Conservation (phyloP, 53 echinoderm and acorn worm genomes). For the Henricia sp. region DNA sequence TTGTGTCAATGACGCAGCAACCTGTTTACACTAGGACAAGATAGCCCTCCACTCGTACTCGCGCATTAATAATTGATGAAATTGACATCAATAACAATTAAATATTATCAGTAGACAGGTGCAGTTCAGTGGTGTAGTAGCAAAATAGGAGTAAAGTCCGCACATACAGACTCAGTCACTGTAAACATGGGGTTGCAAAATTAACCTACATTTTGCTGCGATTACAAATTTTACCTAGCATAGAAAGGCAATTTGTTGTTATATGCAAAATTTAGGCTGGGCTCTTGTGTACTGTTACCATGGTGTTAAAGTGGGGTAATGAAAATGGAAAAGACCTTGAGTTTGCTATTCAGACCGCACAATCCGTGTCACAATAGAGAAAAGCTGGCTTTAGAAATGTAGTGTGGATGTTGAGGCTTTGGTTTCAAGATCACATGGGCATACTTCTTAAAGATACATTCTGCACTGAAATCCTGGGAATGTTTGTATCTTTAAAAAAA, state of each 20-base stretch:
- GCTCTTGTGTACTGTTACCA: conserved; percentile 25
- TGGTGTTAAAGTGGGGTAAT: conserved; percentile 19
- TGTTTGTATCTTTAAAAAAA: no score
- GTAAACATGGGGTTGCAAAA: no score
- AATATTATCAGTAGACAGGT: neutral
- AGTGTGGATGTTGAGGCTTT: neutral
- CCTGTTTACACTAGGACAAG: neutral
- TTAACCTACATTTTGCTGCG: no score
- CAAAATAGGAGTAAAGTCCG: neutral
- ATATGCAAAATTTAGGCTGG: neutral
- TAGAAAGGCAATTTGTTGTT: neutral
- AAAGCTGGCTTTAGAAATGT: conserved; percentile 8
- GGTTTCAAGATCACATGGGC: neutral
- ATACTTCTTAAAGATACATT: no score
- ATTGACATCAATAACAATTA: neutral
- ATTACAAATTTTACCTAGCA: no score
- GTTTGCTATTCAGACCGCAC: no score
- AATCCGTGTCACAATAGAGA: no score
- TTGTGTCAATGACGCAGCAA: neutral
- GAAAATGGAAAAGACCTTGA: no score
- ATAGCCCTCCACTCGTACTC: neutral
- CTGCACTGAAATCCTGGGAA: no score
- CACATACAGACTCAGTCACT: neutral
- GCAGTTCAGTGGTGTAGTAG: neutral
- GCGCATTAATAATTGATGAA: conserved; percentile 1